A percentile compares a stretch with the other conserved stretches of the same genome.
These are phyloP conservation scores for Acanthosepion pharaonis DNA, from an alignment of 2,888 invertebrate species.

Conservation along the genomic window DNA sequence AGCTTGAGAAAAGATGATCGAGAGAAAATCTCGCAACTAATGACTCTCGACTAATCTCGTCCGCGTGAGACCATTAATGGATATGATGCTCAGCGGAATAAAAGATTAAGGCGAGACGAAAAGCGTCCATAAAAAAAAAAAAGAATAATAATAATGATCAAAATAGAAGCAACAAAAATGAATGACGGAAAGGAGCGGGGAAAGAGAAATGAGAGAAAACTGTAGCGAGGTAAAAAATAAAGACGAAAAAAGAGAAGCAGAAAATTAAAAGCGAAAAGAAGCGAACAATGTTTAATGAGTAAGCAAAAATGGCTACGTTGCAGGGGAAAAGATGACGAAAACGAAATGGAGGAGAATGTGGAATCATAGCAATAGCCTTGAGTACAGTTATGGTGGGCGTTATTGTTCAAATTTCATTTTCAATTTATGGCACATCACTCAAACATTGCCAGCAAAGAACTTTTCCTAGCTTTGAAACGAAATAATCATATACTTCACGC, in stretches of 20 bases:
- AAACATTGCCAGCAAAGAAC: background rate
- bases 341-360: background rate
- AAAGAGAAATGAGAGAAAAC: background rate
- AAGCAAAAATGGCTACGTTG: background rate
- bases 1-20: background rate
- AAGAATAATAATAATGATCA: background rate
- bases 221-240: background rate
- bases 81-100: background rate
- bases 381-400: background rate
- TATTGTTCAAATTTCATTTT: background rate
- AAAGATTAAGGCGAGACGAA: background rate
- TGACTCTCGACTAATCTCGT: background rate
- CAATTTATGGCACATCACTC: background rate
- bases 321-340: background rate
- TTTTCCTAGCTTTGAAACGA: background rate
- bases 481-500: background rate
- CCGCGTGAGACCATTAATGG: background rate
- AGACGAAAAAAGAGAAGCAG: background rate
- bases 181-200: background rate
- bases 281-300: background rate
- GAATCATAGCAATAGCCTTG: background rate
- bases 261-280: background rate
- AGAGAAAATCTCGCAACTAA: background rate
- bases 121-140: background rate
- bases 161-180: background rate